These are phyloP conservation scores for Halcyon smyrnensis DNA, from an alignment of 2,797 vertebrate species.

Conservation along the genomic window DNA sequence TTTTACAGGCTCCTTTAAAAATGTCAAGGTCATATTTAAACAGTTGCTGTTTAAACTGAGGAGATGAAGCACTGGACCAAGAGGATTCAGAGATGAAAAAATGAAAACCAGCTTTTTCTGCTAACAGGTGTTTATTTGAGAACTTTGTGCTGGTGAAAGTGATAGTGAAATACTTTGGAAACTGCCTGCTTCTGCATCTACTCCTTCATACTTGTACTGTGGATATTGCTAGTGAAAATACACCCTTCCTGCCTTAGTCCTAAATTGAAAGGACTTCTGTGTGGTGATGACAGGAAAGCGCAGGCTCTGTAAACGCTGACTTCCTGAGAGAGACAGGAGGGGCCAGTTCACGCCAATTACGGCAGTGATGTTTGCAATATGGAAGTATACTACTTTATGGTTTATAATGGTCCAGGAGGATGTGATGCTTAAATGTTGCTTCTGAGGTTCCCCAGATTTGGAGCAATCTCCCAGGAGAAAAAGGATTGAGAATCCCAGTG, in stretches of 20 bases:
- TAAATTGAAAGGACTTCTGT: conserved; percentile 19
- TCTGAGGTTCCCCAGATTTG: neutral
- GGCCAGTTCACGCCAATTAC: neutral
- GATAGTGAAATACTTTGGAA: neutral
- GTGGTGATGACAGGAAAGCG: conserved; percentile 9
- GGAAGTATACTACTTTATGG: neutral
- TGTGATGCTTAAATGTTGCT: neutral
- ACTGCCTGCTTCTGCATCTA: neutral
- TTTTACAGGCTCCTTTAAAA: conserved; percentile 50
- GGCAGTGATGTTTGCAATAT: neutral
- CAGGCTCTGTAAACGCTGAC: neutral
- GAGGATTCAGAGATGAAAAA: neutral
- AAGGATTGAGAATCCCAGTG: neutral
- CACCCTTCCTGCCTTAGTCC: conserved; percentile 33
- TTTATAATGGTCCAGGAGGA: neutral
- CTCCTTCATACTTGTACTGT: neutral
- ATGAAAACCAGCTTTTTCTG: neutral
- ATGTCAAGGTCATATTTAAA: conserved; percentile 40
- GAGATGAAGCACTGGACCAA: neutral
- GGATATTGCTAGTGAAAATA: conserved; percentile 9
- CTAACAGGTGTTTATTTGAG: conserved; percentile 29
- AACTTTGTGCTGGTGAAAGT: conserved; percentile 2
- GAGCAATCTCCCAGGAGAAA: neutral
- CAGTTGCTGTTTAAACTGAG: conserved; percentile 18
- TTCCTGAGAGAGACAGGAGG: conserved; percentile 32